Base-by-base conservation (phyloP, 2,797 vertebrate genomes). In the Emydoidea blandingii region DNA sequence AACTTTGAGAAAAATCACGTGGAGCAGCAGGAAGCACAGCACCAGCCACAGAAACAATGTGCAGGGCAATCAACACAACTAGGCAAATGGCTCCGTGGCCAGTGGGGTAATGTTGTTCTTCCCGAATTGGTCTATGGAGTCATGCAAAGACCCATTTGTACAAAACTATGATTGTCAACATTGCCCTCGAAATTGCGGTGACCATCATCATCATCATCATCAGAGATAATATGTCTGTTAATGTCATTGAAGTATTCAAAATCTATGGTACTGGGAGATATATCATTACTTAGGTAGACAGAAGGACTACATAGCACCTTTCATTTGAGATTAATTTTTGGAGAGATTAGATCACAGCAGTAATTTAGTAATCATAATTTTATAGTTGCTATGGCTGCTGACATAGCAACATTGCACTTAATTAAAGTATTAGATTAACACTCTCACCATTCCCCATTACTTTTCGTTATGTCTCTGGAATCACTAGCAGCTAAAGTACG, bases 401-500 rank as follows among this genome's bases (percentile, higher is more conserved):
- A 10, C 68, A 0, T 2, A 87, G 89, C 90, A 21, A 76, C 65
- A 62, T 85, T 89, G 74, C 59, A 85, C 34, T 49, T 11, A 57
- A 76, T 91, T 90, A 84, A 19, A 76, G 85, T 8, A 37, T 57
- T 72, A 1, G 0, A 37, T 82, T 86, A 59, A 56, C 68, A 0
- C 5, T 0, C 4, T 12, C 81, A 3, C 44, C 31, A 52, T 65
- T 6, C 12, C 72, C 12, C 34, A 0, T 11, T 29, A 8, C 59
- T 87, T 54, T 81, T 95, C 50, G 6, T 3, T 1, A 18, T 23
- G 79, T 8, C 86, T 92, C 87, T 87, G 92, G 81, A 10, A 16
- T 18, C 41, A n/a, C 2, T 9, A 3, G 0, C 4, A 41, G 47
- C 1, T 15, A 52, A 56, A 44, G 47, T 78, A 3, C 15, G 9